Percentiles rank a stretch among this genome's conserved stretches.
Evolutionary conservation across 2,888 invertebrate genomes (phyloP).

Genomic region (Pocota personata): DNA sequence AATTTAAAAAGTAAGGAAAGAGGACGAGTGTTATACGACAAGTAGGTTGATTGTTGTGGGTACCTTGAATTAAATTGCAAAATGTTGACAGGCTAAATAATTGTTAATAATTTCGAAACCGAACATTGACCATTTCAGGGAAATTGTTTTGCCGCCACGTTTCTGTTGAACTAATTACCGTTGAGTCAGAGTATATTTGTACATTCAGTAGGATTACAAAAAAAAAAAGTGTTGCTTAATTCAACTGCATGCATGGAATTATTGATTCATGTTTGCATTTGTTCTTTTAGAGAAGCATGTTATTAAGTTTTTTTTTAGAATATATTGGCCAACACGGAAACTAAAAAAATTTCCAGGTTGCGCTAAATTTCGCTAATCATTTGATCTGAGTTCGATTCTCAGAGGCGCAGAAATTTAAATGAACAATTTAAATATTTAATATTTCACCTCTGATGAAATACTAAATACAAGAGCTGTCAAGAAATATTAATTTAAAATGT

Average conservation of each 20-base stretch:
- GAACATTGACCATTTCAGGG: conserved; percentile 40
- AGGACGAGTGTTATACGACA: neutral
- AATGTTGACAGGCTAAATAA: conserved; percentile 60
- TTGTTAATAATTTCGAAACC: conserved; percentile 39
- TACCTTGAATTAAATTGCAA: conserved; percentile 43
- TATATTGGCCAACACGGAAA: neutral
- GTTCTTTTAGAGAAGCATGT: neutral
- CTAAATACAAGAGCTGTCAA: too few species aligned
- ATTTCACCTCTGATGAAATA: too few species aligned
- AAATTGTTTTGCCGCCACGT: conserved; percentile 19
- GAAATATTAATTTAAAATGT: too few species aligned
- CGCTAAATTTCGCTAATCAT: too few species aligned
- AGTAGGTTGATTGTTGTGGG: conserved; percentile 24
- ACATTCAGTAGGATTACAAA: neutral
- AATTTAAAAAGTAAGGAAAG: neutral
- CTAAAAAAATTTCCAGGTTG: too few species aligned
- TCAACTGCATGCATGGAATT: neutral
- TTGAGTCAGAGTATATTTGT: conserved; percentile 4
- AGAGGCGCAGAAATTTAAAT: too few species aligned
- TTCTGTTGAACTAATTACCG: conserved; percentile 3
- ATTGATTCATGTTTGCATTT: neutral
- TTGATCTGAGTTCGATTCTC: too few species aligned
- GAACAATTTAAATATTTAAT: too few species aligned
- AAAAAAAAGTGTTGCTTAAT: neutral
- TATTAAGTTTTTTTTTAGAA: neutral